phyloP scores from a whole-genome alignment of 2,797 vertebrate species.

The Okamejei kenojei region DNA sequence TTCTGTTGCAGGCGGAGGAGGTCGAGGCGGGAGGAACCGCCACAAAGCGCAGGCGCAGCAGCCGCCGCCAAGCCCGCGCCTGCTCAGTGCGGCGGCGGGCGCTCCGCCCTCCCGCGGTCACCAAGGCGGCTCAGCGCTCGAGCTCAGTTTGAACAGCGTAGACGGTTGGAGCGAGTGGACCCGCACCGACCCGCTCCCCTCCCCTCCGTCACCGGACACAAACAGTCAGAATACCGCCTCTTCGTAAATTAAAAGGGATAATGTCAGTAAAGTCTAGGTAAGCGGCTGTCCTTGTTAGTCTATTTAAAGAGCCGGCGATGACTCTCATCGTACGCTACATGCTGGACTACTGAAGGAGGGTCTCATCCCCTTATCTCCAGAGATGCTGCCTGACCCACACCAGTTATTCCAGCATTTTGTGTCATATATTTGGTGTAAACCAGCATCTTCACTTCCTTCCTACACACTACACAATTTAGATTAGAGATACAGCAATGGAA shows the following conservation, averaged over 20 bases:
- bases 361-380: too few relatives aligned
- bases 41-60: background rate
- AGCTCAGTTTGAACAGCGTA: background rate
- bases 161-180: background rate
- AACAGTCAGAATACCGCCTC: too few relatives aligned
- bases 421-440: too few relatives aligned
- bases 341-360: too few relatives aligned
- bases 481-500: too few relatives aligned
- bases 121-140: background rate
- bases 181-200: too few relatives aligned
- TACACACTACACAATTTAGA: too few relatives aligned
- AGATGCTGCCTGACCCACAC: too few relatives aligned
- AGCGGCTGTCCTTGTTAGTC: background rate
- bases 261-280: background rate
- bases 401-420: too few relatives aligned
- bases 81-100: background rate
- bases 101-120: background rate
- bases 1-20: background rate
- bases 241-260: too few relatives aligned
- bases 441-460: too few relatives aligned
- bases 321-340: background rate
- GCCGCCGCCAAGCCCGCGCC: background rate
- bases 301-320: background rate
- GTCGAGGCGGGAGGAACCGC: background rate
- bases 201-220: too few relatives aligned